Evolutionary conservation across 2,888 invertebrate species (phyloP).

Genomic region (Brachyptera risi): DNA sequence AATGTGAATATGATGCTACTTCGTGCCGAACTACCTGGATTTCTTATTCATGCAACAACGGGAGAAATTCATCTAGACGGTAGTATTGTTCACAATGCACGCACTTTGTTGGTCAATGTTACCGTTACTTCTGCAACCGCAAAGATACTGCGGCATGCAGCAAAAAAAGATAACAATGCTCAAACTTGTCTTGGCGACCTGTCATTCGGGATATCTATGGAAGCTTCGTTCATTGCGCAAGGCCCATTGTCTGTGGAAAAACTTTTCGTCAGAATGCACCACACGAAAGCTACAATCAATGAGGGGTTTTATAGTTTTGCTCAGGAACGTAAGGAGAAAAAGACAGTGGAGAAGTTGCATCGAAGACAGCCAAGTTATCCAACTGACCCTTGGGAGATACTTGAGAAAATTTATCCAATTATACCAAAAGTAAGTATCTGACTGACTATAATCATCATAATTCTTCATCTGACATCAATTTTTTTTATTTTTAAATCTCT

Average conservation of each 20-base stretch:
- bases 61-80: constrained; percentile 65
- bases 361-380: constrained; percentile 37
- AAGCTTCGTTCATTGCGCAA: constrained; percentile 74
- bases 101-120: constrained; percentile 67
- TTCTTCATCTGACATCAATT: not conserved
- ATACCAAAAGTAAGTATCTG: constrained; percentile 65
- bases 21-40: constrained; percentile 60
- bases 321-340: constrained; percentile 41
- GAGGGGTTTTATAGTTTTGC: constrained; percentile 55
- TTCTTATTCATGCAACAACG: constrained; percentile 66
- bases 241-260: constrained; percentile 84
- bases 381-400: constrained; percentile 39
- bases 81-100: constrained; percentile 63
- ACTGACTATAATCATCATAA: constrained; percentile 19
- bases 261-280: constrained; percentile 51
- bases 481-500: not conserved
- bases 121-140: constrained; percentile 60
- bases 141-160: constrained; percentile 54
- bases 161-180: constrained; percentile 42
- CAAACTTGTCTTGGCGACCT: constrained; percentile 69
- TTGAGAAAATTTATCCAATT: constrained; percentile 62
- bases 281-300: constrained; percentile 54
- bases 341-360: constrained; percentile 32
- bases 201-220: constrained; percentile 67
- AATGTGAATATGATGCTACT: constrained; percentile 63